Base-by-base conservation (phyloP, 2,113 vertebrate species). In the Cromileptes altivelis region DNA sequence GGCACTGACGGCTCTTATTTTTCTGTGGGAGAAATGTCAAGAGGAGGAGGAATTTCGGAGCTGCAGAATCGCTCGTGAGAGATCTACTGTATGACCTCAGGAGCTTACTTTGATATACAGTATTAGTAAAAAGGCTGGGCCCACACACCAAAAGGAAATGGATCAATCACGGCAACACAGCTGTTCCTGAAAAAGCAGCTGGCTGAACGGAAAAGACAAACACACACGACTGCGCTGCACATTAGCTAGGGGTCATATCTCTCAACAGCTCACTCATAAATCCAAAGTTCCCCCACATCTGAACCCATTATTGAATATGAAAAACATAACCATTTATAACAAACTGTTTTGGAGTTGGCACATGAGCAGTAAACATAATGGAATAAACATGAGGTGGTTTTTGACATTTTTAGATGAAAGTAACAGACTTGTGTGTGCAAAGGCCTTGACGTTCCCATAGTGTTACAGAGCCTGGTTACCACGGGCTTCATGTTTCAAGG, bases 151-250 rank as follows among this genome's bases (percentile, higher is more conserved):
- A 71, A 37, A 78, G 47, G 10, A 79, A 30, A 11, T 75, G 45
- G 57, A 64, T 14, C 56, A 27, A 15, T 55, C 49, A 55, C 2
- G 65, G 63, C 6, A 55, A 56, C 33, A 27, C 76, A 77, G 68
- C 19, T 70, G 69, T 40, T 78, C 30, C 73, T 78, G 63, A 56
- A 71, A 72, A 72, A 49, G 30, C 71, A 88, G 19, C 68, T 37
- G 25, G 67, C 47, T 68, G 25, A 10, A 49, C 1, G 3, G 27
- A 18, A 23, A 11, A 17, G n/a, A 60, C n/a, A 23, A 5, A 57
- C 60, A 55, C n/a, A 56, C 62, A 53, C 9, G 4, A 47, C 21
- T 7, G 10, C 21, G 3, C 30, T n/a, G 4, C 61, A 23, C 40
- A 47, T 23, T 12, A 74, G 18, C 18, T 60, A n/a, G 0, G 25